Conservation (phyloP, 2,888 invertebrate species). For the Cryptocephalus primarius region DNA sequence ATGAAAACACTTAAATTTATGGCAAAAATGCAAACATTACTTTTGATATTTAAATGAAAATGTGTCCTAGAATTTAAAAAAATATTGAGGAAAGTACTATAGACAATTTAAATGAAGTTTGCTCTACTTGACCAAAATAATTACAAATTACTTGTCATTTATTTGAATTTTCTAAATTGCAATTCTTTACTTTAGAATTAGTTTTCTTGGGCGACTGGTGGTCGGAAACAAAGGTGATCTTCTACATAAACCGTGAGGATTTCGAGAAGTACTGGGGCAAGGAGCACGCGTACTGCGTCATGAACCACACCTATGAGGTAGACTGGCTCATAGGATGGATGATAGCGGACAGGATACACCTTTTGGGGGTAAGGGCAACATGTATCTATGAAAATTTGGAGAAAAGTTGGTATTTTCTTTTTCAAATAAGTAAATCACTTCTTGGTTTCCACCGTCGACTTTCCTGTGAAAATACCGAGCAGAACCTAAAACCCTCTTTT, state of each 20-base stretch:
- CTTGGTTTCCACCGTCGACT: too few relatives aligned
- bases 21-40: too few relatives aligned
- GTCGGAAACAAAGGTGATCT: constrained; percentile 60
- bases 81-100: too few relatives aligned
- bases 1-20: too few relatives aligned
- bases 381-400: too few relatives aligned
- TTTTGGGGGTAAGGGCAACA: constrained; percentile 72
- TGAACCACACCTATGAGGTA: constrained; percentile 93
- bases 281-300: constrained; percentile 80
- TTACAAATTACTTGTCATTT: too few relatives aligned
- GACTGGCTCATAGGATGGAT: constrained; percentile 96
- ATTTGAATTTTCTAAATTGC: background rate
- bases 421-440: background rate
- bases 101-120: too few relatives aligned
- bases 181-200: constrained; percentile 54
- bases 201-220: constrained; percentile 93
- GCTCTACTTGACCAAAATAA: too few relatives aligned
- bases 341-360: constrained; percentile 65
- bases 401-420: background rate
- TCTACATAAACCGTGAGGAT: constrained; percentile 71
- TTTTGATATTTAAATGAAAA: background rate
- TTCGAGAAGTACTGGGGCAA: constrained; percentile 70
- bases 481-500: too few relatives aligned
- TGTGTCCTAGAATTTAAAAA: too few relatives aligned
- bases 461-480: too few relatives aligned